These are phyloP conservation scores for Oreotragus oreotragus DNA, from an alignment of 2,113 vertebrate species.

Conservation along the genomic window DNA sequence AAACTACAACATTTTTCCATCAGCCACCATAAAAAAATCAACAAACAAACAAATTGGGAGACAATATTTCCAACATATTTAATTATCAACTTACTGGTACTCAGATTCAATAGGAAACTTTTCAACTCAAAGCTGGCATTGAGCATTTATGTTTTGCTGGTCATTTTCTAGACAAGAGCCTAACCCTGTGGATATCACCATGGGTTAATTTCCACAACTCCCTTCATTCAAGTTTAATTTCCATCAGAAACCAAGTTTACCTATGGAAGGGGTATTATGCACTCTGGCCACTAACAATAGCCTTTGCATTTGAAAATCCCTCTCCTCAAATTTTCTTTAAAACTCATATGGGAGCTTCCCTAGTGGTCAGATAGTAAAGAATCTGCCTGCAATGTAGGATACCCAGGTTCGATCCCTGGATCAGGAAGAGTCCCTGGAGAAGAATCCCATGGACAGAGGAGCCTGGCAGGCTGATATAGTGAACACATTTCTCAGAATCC, in stretches of 20 bases:
- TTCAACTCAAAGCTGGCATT: background rate
- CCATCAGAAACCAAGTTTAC: background rate
- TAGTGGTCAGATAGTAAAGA: background rate
- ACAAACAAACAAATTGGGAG: background rate
- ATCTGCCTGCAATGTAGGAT: background rate
- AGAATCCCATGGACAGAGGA: background rate
- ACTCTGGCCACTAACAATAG: background rate
- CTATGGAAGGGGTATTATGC: background rate
- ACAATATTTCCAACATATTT: slow-evolving; percentile 11
- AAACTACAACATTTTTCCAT: background rate
- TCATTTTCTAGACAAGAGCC: background rate
- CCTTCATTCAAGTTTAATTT: background rate
- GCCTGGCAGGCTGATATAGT: background rate
- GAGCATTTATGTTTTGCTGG: background rate
- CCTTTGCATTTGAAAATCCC: background rate
- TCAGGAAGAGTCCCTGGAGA: background rate
- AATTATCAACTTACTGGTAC: background rate
- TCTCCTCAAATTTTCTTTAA: background rate
- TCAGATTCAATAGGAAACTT: background rate
- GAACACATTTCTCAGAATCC: background rate
- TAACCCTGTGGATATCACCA: background rate
- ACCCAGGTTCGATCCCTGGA: background rate
- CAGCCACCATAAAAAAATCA: background rate
- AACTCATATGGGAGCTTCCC: background rate
- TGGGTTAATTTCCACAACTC: background rate